Evolutionary conservation across 2,113 vertebrate species (phyloP).

Genomic region (Athene noctua): DNA sequence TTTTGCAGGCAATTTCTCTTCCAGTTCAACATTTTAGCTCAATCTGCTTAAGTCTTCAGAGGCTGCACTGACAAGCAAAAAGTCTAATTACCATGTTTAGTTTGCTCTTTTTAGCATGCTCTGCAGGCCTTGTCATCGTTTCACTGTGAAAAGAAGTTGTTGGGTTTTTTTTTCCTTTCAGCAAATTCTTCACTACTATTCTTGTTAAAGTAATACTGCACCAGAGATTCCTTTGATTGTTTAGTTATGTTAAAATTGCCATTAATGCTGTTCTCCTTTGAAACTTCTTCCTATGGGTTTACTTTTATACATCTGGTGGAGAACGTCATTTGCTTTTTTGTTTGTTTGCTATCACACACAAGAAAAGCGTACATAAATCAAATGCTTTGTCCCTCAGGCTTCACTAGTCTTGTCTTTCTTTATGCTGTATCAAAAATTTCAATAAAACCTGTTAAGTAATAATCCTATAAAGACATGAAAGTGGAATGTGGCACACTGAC

Average conservation of each 20-base stretch:
- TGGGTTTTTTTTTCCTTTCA: not conserved
- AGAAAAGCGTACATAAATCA: slow-evolving; percentile 14
- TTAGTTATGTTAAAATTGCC: slow-evolving; percentile 31
- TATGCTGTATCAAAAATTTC: slow-evolving; percentile 8
- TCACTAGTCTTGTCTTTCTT: slow-evolving; percentile 30
- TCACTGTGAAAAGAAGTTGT: slow-evolving; percentile 18
- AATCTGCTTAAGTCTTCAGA: slow-evolving; percentile 35
- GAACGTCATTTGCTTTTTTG: not conserved
- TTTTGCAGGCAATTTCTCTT: not conserved
- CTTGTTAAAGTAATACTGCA: slow-evolving; percentile 11
- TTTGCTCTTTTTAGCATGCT: slow-evolving; percentile 50
- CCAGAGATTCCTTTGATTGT: slow-evolving; percentile 31
- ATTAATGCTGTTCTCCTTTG: slow-evolving; percentile 28
- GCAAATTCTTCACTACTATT: not conserved
- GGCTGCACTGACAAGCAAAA: slow-evolving; percentile 39
- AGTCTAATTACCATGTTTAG: slow-evolving; percentile 55
- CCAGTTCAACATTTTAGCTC: not conserved
- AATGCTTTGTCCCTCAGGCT: not conserved
- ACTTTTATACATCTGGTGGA: not conserved
- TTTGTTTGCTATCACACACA: slow-evolving; percentile 19
- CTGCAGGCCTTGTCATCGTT: slow-evolving; percentile 44
- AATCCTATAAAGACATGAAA: slow-evolving; percentile 36
- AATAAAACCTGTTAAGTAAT: slow-evolving; percentile 29
- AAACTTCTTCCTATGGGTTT: slow-evolving; percentile 7
- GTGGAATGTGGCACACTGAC: not conserved